Base-by-base conservation (phyloP, 2,888 invertebrate species). In the Oscheius sp. region DNA sequence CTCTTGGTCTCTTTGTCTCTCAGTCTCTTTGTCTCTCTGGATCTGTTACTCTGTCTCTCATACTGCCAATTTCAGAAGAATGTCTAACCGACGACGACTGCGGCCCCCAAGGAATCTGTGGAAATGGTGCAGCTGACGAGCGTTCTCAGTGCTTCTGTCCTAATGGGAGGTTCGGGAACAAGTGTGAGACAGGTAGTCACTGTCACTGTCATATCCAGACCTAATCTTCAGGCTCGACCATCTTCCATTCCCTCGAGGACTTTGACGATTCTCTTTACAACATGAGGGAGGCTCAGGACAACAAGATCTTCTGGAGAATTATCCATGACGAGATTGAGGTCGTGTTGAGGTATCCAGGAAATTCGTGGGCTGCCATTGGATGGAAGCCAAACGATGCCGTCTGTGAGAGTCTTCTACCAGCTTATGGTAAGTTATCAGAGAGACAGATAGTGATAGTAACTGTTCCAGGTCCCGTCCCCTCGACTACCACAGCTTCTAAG, bases 281-380 rank as follows among this genome's bases (percentile, higher is more conserved):
- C 29, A 77, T 79, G 74, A 75, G 80, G 11, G 79, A 82, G 62
- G 92, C 93, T 13, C 92, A 93, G 78, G 79, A 79, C 9, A 94
- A 94, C 90, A 92, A 92, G 47, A 91, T 96, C 76, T 95, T 94
- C 90, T 96, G 96, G 95, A 92, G 94, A 68, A 92, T 96, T 21
- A 62, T 83, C 59, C 77, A 92, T n/a, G 82, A 85, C 70, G 96
- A 96, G 90, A 91, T 96, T 37, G 96, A 96, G 90, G 92, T 95
- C 35, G 93, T 96, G 0, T 92, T 96, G 90, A 92, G 93, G 63
- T 95, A 94, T n/a, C 95, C 95, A 84, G 93, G 95, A 1, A 94
- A 94, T 0, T 94, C 95, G 13, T 97, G 95, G 91, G 93, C 93
- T 2, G 95, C 93, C 7, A 84, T 97, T 5, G 97, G 97, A n/a